Evolutionary conservation across 2,113 vertebrate species (phyloP), one percentile per base, ranked within the genome.

Genomic region (Euleptes europaea): DNA sequence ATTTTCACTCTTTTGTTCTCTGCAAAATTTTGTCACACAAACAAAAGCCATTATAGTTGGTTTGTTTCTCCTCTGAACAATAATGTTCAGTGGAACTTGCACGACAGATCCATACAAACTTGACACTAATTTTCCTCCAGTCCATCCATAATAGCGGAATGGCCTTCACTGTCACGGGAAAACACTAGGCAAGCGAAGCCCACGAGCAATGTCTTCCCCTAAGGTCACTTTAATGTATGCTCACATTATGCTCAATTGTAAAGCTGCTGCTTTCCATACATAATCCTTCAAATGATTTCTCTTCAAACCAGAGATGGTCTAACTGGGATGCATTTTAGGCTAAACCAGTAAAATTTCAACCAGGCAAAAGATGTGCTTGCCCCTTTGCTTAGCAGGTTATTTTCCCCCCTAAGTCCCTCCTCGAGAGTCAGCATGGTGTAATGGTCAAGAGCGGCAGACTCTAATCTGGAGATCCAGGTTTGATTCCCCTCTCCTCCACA

Each of bases 1-100:
- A 60, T 82, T 31, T 77, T 82, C 80, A 78, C 82, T 86, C 65
- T 77, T 84, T 49, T 57, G 63, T 35, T 10, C n/a, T 47, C 17
- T 54, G 21, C 78, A 69, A 69, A 40, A 42, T 80, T 86, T 31
- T 44, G 82, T 54, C 31, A 3, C 21, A 54, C 42, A 33, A 17
- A 15, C 69, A 72, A 78, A 26, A 76, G 3, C n/a, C 63, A 80
- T 70, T 70, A 77, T 65, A 77, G 69, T 3, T 23, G 51, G 3
- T 70, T 47, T 63, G 17, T 71, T 77, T 82, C 38, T 63, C 47
- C 42, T 54, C 73, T 82, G 40, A 15, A 63, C 15, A 40, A 60
- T 78, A 33, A 33, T 14, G 1, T 23, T n/a, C 3, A 13, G 35
- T 13, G 74, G 72, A 49, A 23, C n/a, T 26, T 49, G 17, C 19